These are phyloP conservation scores for Charaxes varanes DNA, from an alignment of 1,140 invertebrate genomes.

Conservation along the genomic window DNA sequence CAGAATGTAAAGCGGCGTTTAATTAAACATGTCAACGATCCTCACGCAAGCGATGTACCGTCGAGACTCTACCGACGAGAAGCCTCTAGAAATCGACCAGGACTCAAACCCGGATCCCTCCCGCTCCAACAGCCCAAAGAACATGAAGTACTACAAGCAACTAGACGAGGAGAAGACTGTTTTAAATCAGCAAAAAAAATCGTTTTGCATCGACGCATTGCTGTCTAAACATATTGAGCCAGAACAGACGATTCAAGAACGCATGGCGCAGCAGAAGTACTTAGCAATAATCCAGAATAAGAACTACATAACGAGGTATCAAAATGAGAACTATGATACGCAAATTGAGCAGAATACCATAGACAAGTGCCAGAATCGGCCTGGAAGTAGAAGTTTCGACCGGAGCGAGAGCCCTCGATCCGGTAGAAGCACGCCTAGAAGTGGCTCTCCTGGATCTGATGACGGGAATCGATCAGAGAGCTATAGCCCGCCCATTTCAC, in stretches of 20 bases:
- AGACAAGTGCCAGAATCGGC: slow-evolving; percentile 39
- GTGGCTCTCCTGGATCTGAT: slow-evolving; percentile 57
- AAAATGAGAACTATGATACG: slow-evolving; percentile 50
- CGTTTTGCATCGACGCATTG: slow-evolving; percentile 69
- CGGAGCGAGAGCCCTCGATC: slow-evolving; percentile 43
- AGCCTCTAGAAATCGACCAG: slow-evolving; percentile 50
- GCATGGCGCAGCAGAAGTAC: slow-evolving; percentile 66
- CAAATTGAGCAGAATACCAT: slow-evolving; percentile 67
- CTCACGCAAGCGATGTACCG: slow-evolving; percentile 44
- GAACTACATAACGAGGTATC: slow-evolving; percentile 52
- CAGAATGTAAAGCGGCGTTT: slow-evolving; percentile 1
- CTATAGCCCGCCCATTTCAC: slow-evolving; percentile 70
- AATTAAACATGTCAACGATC: slow-evolving; percentile 37
- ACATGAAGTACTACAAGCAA: slow-evolving; percentile 54
- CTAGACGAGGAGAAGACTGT: slow-evolving; percentile 53
- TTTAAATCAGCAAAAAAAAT: slow-evolving; percentile 56
- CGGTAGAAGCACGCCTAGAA: slow-evolving; percentile 53
- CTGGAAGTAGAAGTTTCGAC: slow-evolving; percentile 25
- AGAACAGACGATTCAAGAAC: slow-evolving; percentile 47
- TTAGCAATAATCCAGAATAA: slow-evolving; percentile 60
- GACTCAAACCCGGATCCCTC: slow-evolving; percentile 42
- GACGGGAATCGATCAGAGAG: slow-evolving; percentile 65
- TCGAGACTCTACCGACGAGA: slow-evolving; percentile 38
- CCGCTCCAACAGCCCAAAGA: slow-evolving; percentile 48
- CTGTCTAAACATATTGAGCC: slow-evolving; percentile 55